Conservation (phyloP, 2,113 vertebrate species). For the Myodes glareolus region DNA sequence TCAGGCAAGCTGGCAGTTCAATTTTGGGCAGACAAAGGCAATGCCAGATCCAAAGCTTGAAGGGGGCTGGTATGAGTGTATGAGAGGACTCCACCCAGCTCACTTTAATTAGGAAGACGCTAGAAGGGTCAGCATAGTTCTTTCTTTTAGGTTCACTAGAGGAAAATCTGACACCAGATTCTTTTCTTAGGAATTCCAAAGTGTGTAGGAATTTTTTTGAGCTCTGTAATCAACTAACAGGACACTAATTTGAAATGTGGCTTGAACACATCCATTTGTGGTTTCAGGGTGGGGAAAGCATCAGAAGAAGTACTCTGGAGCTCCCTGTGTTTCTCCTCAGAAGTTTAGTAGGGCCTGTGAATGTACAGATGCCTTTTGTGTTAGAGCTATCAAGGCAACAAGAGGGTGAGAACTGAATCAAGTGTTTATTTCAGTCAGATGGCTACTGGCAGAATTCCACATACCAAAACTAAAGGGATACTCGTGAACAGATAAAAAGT, state of each 20-base stretch:
- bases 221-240: conserved; percentile 17
- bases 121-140: conserved; percentile 7
- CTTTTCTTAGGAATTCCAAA: conserved; percentile 46
- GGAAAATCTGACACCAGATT: conserved; percentile 50
- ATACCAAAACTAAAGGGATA: conserved; percentile 64
- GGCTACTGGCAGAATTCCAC: conserved; percentile 73
- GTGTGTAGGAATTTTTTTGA: conserved; percentile 58
- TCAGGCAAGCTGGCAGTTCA: background rate
- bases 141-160: conserved; percentile 62
- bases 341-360: background rate
- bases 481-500: conserved; percentile 52
- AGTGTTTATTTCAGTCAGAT: conserved; percentile 76
- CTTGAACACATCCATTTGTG: conserved; percentile 54
- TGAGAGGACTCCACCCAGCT: conserved; percentile 30
- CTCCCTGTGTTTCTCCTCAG: background rate
- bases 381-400: conserved; percentile 57
- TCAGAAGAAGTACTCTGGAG: conserved; percentile 27
- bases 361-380: conserved; percentile 14
- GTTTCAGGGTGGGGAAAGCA: background rate
- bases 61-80: conserved; percentile 43
- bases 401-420: conserved; percentile 63
- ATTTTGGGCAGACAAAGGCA: conserved; percentile 31
- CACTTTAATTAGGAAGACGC: conserved; percentile 62
- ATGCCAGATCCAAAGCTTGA: conserved; percentile 29
- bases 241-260: conserved; percentile 48